Evolutionary conservation across 1,140 invertebrate genomes (phyloP).

Genomic region (Littorina saxatilis): DNA sequence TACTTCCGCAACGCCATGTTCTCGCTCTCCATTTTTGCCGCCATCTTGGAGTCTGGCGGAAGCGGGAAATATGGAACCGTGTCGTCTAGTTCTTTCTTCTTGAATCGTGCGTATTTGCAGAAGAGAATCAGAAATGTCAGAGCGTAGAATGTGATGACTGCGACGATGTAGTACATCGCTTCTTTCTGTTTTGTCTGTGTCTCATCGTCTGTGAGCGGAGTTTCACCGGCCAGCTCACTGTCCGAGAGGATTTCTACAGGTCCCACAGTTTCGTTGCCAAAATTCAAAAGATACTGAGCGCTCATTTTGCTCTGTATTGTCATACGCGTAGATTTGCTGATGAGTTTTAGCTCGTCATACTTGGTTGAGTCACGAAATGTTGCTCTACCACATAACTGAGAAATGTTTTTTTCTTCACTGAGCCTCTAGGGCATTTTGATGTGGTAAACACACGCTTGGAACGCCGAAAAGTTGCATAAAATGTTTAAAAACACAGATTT

Average conservation of each 20-base stretch:
- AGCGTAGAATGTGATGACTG: conserved; percentile 36
- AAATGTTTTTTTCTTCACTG: too few species aligned
- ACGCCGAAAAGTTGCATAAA: too few species aligned
- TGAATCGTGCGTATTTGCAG: conserved; percentile 36
- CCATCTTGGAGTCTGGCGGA: conserved; percentile 12
- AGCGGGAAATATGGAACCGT: conserved; percentile 25
- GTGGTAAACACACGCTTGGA: too few species aligned
- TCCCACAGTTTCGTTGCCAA: conserved; percentile 14
- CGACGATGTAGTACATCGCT: conserved; percentile 36
- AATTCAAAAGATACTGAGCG: conserved; percentile 20
- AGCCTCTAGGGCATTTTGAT: too few species aligned
- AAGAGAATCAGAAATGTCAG: conserved; percentile 28
- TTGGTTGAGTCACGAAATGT: too few species aligned
- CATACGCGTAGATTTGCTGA: too few species aligned
- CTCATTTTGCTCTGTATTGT: too few species aligned
- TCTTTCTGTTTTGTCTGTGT: conserved; percentile 26
- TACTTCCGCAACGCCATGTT: conserved; percentile 10
- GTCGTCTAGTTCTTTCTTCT: conserved; percentile 32
- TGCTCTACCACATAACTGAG: too few species aligned
- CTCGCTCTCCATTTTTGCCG: background rate
- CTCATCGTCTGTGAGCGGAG: background rate
- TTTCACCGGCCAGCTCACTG: background rate
- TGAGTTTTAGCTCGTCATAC: too few species aligned
- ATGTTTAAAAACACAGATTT: too few species aligned
- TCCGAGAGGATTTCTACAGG: background rate